Percentiles rank a stretch among this genome's conserved stretches.
phyloP scores from a whole-genome alignment of 2,888 invertebrate species.

The Corbicula japonica region DNA sequence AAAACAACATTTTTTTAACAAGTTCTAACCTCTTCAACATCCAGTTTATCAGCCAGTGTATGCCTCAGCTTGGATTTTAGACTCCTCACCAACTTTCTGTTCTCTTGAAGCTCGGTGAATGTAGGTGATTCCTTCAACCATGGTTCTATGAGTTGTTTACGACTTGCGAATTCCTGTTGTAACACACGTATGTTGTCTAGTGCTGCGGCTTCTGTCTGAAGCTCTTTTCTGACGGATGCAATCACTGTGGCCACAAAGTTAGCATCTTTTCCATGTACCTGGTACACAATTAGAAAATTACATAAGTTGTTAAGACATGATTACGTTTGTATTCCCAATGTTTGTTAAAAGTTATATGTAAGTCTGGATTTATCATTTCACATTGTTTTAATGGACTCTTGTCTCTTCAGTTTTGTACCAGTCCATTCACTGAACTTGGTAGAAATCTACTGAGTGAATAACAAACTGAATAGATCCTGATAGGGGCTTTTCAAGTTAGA shows the following conservation, averaged over 20 bases:
- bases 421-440: no score
- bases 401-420: no score
- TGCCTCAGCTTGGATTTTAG: constrained; percentile 83
- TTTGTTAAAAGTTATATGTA: no score
- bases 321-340: no score
- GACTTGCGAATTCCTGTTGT: constrained; percentile 69
- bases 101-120: constrained; percentile 71
- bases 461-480: no score
- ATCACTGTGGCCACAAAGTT: constrained; percentile 76
- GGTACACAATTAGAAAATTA: no score
- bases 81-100: constrained; percentile 73
- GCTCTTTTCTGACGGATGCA: constrained; percentile 73
- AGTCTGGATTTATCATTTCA: no score
- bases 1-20: no score
- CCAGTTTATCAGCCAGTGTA: constrained; percentile 81
- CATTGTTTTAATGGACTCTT: no score
- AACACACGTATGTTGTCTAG: constrained; percentile 73
- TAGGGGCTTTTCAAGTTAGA: no score
- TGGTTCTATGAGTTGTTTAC: constrained; percentile 73
- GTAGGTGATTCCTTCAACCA: constrained; percentile 79
- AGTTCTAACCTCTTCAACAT: constrained; percentile 81
- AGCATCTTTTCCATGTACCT: constrained; percentile 77
- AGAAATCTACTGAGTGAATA: no score
- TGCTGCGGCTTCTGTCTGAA: constrained; percentile 70
- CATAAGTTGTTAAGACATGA: no score